Evolutionary conservation across 2,797 vertebrate genomes (phyloP).

Genomic region (Silurus aristotelis): DNA sequence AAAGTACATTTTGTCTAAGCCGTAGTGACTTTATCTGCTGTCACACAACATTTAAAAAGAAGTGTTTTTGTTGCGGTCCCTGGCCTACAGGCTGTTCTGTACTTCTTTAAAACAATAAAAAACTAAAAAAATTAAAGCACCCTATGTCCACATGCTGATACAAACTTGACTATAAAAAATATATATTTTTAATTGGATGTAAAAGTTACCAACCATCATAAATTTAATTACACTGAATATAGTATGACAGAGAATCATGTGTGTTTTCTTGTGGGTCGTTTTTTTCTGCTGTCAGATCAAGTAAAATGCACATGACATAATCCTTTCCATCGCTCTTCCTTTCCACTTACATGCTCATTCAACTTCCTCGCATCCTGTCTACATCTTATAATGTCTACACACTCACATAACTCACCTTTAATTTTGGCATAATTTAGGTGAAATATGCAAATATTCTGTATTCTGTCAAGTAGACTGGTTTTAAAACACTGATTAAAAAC

Average conservation of each 20-base stretch:
- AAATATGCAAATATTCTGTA: background rate
- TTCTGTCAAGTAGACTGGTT: background rate
- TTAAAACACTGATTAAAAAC: background rate
- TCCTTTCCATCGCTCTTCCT: constrained; percentile 36
- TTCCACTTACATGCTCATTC: constrained; percentile 17
- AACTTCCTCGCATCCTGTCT: constrained; percentile 21
- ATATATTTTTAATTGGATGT: background rate
- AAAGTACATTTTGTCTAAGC: background rate
- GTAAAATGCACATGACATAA: constrained; percentile 34
- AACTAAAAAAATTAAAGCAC: background rate
- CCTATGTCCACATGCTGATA: background rate
- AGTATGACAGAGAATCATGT: constrained; percentile 24
- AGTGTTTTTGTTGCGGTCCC: background rate
- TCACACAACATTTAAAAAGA: background rate
- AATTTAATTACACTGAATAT: background rate
- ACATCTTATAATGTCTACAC: background rate
- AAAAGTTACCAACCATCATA: background rate
- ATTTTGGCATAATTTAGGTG: background rate
- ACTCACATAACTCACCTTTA: background rate
- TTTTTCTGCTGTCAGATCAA: constrained; percentile 28
- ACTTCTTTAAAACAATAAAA: background rate
- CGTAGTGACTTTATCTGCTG: background rate
- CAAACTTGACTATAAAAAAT: no score
- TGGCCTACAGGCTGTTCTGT: background rate
- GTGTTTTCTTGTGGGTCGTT: constrained; percentile 9